These are phyloP conservation scores for Pithys albifrons DNA, from an alignment of 2,113 vertebrate species.

Conservation along the genomic window DNA sequence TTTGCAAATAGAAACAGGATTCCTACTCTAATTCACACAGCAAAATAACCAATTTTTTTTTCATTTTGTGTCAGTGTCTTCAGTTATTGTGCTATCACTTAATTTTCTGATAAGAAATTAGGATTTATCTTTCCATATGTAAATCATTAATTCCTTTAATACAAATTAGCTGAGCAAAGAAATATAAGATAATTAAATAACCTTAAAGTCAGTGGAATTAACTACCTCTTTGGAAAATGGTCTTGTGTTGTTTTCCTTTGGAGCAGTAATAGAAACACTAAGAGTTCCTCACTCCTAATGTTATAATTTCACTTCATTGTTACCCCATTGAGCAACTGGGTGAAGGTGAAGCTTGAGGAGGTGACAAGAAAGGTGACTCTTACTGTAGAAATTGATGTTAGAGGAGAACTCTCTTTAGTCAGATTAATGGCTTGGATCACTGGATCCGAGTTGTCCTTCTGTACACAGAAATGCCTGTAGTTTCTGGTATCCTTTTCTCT, in stretches of 20 bases:
- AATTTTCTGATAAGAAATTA: background rate
- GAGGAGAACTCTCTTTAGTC: background rate
- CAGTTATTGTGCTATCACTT: background rate
- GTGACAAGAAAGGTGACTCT: slow-evolving; percentile 38
- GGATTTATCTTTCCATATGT: background rate
- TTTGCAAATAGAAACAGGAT: background rate
- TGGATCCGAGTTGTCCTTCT: background rate
- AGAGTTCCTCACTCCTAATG: background rate
- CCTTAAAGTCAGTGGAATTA: background rate
- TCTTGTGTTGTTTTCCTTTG: background rate
- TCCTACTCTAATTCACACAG: background rate
- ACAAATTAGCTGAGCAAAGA: background rate
- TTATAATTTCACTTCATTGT: background rate
- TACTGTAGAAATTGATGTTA: slow-evolving; percentile 16
- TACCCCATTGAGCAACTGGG: background rate
- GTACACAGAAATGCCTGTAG: background rate
- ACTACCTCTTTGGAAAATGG: background rate
- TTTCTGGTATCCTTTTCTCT: background rate
- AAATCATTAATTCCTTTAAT: background rate
- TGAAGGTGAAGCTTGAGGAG: slow-evolving; percentile 13
- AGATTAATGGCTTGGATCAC: slow-evolving; percentile 41
- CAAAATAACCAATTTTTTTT: background rate
- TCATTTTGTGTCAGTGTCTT: background rate
- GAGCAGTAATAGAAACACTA: background rate
- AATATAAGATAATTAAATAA: background rate